Evolutionary conservation across 2,888 invertebrate species (phyloP).

Genomic region (Encarsia formosa): DNA sequence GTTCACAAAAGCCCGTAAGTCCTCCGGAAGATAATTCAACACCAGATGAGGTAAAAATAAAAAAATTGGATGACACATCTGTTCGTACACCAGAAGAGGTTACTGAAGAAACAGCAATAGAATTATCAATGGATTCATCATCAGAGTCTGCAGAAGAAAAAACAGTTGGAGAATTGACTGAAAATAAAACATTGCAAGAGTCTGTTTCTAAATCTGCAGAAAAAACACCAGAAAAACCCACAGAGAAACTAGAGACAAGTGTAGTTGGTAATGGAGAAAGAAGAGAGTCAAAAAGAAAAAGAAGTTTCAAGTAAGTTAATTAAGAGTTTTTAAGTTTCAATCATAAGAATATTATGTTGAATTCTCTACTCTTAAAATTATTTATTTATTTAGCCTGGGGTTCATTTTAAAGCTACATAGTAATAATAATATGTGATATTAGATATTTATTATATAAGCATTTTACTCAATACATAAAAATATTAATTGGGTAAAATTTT

Average conservation of each 20-base stretch:
- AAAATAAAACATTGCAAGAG: background rate
- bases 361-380: too few relatives aligned
- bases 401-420: too few relatives aligned
- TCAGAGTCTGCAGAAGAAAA: background rate
- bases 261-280: background rate
- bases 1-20: too few relatives aligned
- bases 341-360: too few relatives aligned
- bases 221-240: background rate
- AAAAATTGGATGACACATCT: background rate
- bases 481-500: too few relatives aligned
- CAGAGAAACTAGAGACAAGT: background rate
- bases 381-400: too few relatives aligned
- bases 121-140: constrained; percentile 7
- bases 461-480: too few relatives aligned
- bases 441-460: too few relatives aligned
- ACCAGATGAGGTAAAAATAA: background rate
- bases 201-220: background rate
- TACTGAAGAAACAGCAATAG: constrained; percentile 16
- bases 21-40: too few relatives aligned
- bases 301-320: constrained; percentile 6
- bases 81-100: constrained; percentile 1
- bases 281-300: background rate
- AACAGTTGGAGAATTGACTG: background rate
- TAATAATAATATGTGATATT: too few relatives aligned
- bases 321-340: background rate